Conservation (phyloP, 2,113 vertebrate genomes). For the Poeciliopsis occidentalis region DNA sequence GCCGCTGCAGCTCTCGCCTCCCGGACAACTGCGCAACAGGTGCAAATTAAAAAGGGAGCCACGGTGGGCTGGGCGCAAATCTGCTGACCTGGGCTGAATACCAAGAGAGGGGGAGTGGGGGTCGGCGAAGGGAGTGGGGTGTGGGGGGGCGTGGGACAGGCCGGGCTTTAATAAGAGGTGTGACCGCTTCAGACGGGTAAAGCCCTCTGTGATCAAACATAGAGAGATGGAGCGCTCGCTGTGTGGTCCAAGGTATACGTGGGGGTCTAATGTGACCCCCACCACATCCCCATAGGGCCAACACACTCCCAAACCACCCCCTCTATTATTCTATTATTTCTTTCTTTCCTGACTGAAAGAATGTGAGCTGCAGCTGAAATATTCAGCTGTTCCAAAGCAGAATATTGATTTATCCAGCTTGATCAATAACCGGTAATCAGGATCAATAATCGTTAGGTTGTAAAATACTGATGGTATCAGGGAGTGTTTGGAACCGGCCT, state of each 20-base stretch:
- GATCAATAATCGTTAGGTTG: too few relatives aligned
- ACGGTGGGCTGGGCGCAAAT: constrained; percentile 89
- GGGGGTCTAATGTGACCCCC: constrained; percentile 82
- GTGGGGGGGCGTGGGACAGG: constrained; percentile 83
- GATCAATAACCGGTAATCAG: background rate
- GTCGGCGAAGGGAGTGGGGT: constrained; percentile 12
- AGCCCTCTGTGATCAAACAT: constrained; percentile 88
- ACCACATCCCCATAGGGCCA: background rate
- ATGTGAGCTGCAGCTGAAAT: constrained; percentile 33
- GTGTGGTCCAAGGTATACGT: constrained; percentile 96
- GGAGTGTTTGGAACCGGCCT: too few relatives aligned
- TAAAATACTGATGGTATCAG: too few relatives aligned
- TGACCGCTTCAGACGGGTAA: constrained; percentile 93
- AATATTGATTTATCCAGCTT: background rate
- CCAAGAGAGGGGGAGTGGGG: constrained; percentile 83
- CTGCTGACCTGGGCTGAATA: constrained; percentile 98
- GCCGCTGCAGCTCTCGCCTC: constrained; percentile 91
- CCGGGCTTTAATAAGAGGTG: constrained; percentile 94
- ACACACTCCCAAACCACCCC: constrained; percentile 7
- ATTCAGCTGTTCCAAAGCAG: constrained; percentile 22
- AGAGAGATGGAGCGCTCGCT: constrained; percentile 92
- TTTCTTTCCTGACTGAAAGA: constrained; percentile 89
- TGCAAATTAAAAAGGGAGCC: constrained; percentile 98
- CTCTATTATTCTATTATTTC: constrained; percentile 63
- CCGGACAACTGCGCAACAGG: constrained; percentile 98